A percentile compares a stretch with the other conserved stretches of the same genome.
Evolutionary conservation across 1,140 invertebrate genomes (phyloP).

Genomic region (Platyura marginata): DNA sequence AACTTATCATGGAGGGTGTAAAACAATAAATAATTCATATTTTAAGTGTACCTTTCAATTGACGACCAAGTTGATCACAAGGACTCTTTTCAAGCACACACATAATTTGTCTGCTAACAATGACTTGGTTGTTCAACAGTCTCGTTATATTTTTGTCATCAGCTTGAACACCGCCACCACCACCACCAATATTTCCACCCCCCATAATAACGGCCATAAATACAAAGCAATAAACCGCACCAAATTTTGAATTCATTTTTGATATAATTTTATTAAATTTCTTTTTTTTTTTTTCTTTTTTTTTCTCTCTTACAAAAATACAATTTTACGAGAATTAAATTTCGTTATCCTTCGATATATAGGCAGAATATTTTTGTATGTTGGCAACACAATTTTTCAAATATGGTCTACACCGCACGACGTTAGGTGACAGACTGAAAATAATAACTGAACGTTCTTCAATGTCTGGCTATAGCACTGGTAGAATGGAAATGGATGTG

Average conservation of each 20-base stretch:
- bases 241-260: slow-evolving; percentile 1
- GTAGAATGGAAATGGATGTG: too few relatives aligned
- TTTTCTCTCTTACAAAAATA: neutral
- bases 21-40: too few relatives aligned
- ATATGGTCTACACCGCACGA: neutral
- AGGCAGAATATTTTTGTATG: neutral
- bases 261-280: neutral
- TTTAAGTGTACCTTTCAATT: slow-evolving; percentile 31
- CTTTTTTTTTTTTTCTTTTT: neutral
- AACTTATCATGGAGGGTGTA: too few relatives aligned
- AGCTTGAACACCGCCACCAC: neutral
- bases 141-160: slow-evolving; percentile 19
- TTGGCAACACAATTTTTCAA: neutral
- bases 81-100: slow-evolving; percentile 28
- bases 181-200: neutral
- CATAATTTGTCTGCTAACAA: slow-evolving; percentile 23
- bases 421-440: neutral
- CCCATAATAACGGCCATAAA: neutral
- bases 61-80: slow-evolving; percentile 25
- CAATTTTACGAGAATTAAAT: neutral
- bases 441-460: too few relatives aligned
- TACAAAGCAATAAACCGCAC: neutral
- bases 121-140: slow-evolving; percentile 17
- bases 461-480: too few relatives aligned
- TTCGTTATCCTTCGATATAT: neutral